Evolutionary conservation across 2,888 invertebrate genomes (phyloP), one percentile per base, ranked within the genome.

Genomic region (Halocaridina rubra): DNA sequence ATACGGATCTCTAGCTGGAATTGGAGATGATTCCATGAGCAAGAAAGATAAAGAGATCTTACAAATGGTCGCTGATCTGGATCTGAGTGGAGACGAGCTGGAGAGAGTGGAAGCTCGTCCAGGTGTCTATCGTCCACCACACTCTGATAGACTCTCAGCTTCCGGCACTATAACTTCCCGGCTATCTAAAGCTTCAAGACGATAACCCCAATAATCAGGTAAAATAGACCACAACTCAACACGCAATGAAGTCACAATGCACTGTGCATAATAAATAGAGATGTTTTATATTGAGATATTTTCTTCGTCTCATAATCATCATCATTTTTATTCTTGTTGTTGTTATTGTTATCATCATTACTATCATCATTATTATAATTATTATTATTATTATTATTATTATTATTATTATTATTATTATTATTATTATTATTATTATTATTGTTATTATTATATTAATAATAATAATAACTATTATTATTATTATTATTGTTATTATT

Each of bases 21-120:
- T 97, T 87, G 96, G 97, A 91, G 97, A 97, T 91, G 96, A 95
- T 89, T 77, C 81, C 72, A 82, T 84, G 75, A 79, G 71, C 72
- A 87, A 86, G 74, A 86, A 86, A 77, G 86, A 84, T 74, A 74
- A 84, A 13, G 97, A 97, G 92, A 96, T 97, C 89, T 96, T 96
- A 91, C 97, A 97, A 92, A 94, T 97, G 94, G 96, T 97, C 88
- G 96, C 96, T n/a, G 97, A 96, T 24, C 92, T 97, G 89, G 96
- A 95, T 90, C 92, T 97, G 78, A 94, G 95, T 69, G 95, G 95
- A 0, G 96, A 96, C 86, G 94, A 95, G 88, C 91, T 94, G 88
- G 95, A 95, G 90, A 92, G 94, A 71, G 92, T 94, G 30, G 94
- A 94, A 90, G 93, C 93, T 71, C 93, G 94, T 74, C 92, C 92